Base-by-base conservation (phyloP, 1,140 invertebrate species). In the Euwallacea fornicatus region DNA sequence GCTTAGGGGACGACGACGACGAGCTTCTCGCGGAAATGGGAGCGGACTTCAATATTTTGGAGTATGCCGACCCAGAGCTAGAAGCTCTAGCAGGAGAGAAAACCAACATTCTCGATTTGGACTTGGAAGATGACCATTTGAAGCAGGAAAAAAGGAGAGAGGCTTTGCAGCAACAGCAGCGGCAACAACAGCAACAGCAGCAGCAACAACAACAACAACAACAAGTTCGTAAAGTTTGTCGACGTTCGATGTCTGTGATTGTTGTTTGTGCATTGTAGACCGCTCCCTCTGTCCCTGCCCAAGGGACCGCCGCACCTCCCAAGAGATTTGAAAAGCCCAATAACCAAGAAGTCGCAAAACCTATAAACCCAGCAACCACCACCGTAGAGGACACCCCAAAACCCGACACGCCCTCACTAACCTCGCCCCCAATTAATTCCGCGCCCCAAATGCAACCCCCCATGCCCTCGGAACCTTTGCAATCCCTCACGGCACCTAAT, bases 51-150 rank as follows among this genome's bases (percentile, higher is more conserved):
- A 97, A 98, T 81, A 97, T 98, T 77, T 81, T 98, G 47, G 93
- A 96, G 82, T 98, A 97, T 84, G 95, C 94, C 0, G 95, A 98
- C 86, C 93, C 95, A 0, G 95, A 97, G 82, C 83, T 96, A n/a
- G 93, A 94, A 70, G 89, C 90, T 60, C 87, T 92, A 73, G 87
- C 89, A 56, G 89, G 87, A 63, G 88, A 89, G 64, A 90, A 90
- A 74, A 90, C 89, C 21, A 93, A 91, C 77, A 88, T 93, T 73
- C 84, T 80, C 6, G 87, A 87, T 42, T 83, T 93, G 50, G 91
- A 93, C 80, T 84, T 93, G 55, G 91, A 91, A 71, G 91, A 93
- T 76, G 85, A 87, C 74, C 82, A 85, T 16, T 82, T 85, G 11
- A 86, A 86, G 72, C 86, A 87, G 9, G 85, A 86, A 7, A 85